These are phyloP conservation scores for Cyphomyrus discorhynchus DNA, from an alignment of 2,113 vertebrate genomes.

Conservation along the genomic window DNA sequence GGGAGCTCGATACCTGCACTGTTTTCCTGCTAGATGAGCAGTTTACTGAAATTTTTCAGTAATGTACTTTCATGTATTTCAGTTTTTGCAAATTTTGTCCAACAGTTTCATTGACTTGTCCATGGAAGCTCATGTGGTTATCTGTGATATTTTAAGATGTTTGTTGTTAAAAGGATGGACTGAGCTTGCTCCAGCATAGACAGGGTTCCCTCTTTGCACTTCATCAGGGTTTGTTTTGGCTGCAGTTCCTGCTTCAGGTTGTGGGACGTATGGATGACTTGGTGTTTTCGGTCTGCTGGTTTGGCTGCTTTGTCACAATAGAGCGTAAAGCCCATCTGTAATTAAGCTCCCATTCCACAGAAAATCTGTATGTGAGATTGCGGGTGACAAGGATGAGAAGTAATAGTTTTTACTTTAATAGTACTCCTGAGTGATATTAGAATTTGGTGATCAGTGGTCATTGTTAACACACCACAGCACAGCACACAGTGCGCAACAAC, in stretches of 20 bases:
- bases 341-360: not conserved
- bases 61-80: not conserved
- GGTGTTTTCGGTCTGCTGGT: not conserved
- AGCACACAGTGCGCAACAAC: too few species aligned
- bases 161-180: not conserved
- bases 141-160: not conserved
- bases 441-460: too few species aligned
- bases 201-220: not conserved
- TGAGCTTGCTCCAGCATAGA: not conserved
- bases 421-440: not conserved
- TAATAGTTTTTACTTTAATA: not conserved
- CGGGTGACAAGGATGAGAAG: not conserved
- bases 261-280: not conserved
- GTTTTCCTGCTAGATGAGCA: not conserved
- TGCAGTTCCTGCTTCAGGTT: not conserved
- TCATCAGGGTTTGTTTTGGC: not conserved
- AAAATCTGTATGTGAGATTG: not conserved
- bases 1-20: not conserved
- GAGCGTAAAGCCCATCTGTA: not conserved
- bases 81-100: not conserved
- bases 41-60: not conserved
- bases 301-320: not conserved
- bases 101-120: not conserved
- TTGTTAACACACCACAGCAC: too few species aligned
- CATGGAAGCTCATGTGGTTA: not conserved